A percentile compares a stretch with the other conserved stretches of the same genome.
Conservation (phyloP, 2,888 invertebrate genomes). For the Leptinotarsa peninsularis region DNA sequence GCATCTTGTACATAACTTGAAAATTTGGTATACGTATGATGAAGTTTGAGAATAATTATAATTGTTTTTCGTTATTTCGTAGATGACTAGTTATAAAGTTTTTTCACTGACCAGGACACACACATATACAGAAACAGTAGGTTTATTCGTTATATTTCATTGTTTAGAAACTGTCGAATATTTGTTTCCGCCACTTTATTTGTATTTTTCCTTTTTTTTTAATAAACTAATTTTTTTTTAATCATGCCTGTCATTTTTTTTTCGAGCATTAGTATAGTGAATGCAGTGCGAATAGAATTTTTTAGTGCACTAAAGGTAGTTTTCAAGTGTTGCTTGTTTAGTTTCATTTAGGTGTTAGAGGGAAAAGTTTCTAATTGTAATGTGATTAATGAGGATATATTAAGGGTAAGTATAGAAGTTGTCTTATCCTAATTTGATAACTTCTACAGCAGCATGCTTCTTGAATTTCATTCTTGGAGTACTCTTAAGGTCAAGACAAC, state of each 20-base stretch:
- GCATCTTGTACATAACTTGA: constrained; percentile 59
- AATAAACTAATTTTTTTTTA: constrained; percentile 40
- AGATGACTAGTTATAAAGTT: constrained; percentile 50
- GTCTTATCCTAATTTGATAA: background rate
- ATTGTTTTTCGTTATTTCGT: constrained; percentile 63
- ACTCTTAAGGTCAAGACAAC: no score
- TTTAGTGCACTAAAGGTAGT: background rate
- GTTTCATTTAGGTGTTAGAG: constrained; percentile 9
- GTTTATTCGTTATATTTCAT: constrained; percentile 32
- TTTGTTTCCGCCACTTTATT: constrained; percentile 37
- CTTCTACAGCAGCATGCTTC: background rate
- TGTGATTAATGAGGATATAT: background rate
- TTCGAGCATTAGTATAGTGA: constrained; percentile 12
- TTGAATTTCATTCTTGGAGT: no score
- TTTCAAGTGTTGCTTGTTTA: background rate
- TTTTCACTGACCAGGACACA: constrained; percentile 51
- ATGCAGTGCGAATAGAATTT: background rate
- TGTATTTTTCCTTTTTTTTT: constrained; percentile 35
- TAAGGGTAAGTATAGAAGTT: background rate
- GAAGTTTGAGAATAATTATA: constrained; percentile 66
- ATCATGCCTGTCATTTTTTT: constrained; percentile 41
- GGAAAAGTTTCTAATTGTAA: background rate
- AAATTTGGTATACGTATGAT: constrained; percentile 67
- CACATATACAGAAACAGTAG: constrained; percentile 43
- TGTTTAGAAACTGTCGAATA: constrained; percentile 34